Evolutionary conservation across 2,888 invertebrate genomes (phyloP).

Genomic region (Epistrophe grossulariae): DNA sequence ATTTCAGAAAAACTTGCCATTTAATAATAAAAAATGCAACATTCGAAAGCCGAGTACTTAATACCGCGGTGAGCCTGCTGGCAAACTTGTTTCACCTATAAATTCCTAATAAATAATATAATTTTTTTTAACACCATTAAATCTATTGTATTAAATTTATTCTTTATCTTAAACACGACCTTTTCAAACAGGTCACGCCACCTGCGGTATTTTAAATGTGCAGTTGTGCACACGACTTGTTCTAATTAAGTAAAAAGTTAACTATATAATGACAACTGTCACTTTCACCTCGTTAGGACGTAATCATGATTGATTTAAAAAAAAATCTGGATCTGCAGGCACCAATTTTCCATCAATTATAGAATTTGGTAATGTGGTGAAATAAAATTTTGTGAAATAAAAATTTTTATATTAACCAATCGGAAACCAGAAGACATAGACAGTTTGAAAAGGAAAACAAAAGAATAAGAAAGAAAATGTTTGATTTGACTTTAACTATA

Average conservation of each 20-base stretch:
- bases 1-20: no score
- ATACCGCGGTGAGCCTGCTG: not conserved
- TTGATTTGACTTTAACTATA: no score
- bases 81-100: not conserved
- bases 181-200: constrained; percentile 32
- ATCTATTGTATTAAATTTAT: constrained; percentile 7
- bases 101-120: not conserved
- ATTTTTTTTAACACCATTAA: not conserved
- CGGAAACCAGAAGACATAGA: not conserved
- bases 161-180: constrained; percentile 9
- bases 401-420: not conserved
- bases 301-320: not conserved
- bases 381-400: constrained; percentile 19
- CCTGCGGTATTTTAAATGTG: not conserved
- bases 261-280: not conserved
- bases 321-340: constrained; percentile 20
- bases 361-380: constrained; percentile 24
- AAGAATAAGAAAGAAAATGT: not conserved
- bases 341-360: constrained; percentile 6
- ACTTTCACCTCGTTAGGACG: constrained; percentile 22
- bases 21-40: no score
- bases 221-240: constrained; percentile 1
- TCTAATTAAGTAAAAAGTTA: constrained; percentile 15
- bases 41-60: no score
- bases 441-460: not conserved